phyloP scores from a whole-genome alignment of 1,140 invertebrate genomes.

The Zelostemma sp. region DNA sequence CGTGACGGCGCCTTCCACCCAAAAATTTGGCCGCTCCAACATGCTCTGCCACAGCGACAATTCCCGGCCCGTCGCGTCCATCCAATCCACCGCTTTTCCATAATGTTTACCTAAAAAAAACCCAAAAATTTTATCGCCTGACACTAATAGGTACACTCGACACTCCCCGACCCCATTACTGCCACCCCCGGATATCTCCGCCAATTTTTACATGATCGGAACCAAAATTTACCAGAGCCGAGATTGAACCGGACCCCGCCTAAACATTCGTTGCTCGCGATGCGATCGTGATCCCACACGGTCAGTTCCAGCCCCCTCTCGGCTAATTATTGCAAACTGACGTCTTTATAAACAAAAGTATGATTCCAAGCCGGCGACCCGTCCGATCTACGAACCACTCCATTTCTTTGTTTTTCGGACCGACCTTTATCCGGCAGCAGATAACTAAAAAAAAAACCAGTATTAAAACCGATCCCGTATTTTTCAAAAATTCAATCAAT shows the following conservation, averaged over 20 bases:
- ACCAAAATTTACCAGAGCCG: constrained; percentile 79
- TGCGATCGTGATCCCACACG: constrained; percentile 97
- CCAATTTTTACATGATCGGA: no score
- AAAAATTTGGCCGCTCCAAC: constrained; percentile 94
- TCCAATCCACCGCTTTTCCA: no score
- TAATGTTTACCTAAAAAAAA: constrained; percentile 80
- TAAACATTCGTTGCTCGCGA: no score
- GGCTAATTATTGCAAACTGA: constrained; percentile 82
- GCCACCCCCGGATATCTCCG: no score
- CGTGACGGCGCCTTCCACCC: no score
- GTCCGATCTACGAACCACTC: no score
- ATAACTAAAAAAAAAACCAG: constrained; percentile 76
- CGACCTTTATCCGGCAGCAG: constrained; percentile 90
- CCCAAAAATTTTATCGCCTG: not conserved
- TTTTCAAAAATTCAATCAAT: not conserved
- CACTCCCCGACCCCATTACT: no score
- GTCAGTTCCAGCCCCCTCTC: constrained; percentile 91
- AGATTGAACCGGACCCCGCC: constrained; percentile 89
- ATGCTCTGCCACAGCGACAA: no score
- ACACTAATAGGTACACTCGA: no score
- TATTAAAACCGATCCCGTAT: not conserved
- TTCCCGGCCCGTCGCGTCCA: no score
- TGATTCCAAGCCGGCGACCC: no score
- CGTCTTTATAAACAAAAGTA: no score
- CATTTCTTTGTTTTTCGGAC: constrained; percentile 89